These are phyloP conservation scores for Acanthaster planci DNA, from an alignment of 35 echinoderm and acorn worm genomes.

Conservation along the genomic window DNA sequence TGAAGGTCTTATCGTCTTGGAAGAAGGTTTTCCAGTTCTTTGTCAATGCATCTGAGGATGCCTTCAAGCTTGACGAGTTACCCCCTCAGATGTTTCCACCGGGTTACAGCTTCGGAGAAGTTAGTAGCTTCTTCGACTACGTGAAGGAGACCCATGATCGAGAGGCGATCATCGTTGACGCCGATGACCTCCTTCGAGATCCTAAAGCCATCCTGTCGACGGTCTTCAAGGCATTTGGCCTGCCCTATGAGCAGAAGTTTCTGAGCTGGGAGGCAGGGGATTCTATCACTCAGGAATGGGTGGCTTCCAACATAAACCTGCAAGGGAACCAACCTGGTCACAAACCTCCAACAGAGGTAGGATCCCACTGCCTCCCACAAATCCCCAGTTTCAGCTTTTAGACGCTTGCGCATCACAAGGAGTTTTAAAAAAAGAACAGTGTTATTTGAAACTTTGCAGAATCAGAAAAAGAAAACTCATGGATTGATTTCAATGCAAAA, in stretches of 20 bases:
- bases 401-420: no score
- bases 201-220: conserved; percentile 52
- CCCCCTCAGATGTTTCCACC: conserved; percentile 1
- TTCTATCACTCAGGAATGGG: background rate
- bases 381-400: no score
- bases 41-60: background rate
- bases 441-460: no score
- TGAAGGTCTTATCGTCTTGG: conserved; percentile 43
- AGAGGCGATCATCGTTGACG: conserved; percentile 59
- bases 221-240: conserved; percentile 45
- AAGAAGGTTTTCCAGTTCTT: conserved; percentile 14
- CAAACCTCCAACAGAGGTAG: no score
- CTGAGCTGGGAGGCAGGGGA: conserved; percentile 44
- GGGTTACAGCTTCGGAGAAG: conserved; percentile 44
- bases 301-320: background rate
- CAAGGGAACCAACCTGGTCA: background rate
- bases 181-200: conserved; percentile 50
- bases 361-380: no score
- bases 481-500: no score
- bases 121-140: conserved; percentile 50
- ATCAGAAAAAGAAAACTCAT: no score
- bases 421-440: no score
- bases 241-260: conserved; percentile 45
- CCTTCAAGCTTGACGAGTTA: background rate
- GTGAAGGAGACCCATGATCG: conserved; percentile 49